These are phyloP conservation scores for Atrina japonica DNA, from an alignment of 2,888 invertebrate species.

Conservation along the genomic window DNA sequence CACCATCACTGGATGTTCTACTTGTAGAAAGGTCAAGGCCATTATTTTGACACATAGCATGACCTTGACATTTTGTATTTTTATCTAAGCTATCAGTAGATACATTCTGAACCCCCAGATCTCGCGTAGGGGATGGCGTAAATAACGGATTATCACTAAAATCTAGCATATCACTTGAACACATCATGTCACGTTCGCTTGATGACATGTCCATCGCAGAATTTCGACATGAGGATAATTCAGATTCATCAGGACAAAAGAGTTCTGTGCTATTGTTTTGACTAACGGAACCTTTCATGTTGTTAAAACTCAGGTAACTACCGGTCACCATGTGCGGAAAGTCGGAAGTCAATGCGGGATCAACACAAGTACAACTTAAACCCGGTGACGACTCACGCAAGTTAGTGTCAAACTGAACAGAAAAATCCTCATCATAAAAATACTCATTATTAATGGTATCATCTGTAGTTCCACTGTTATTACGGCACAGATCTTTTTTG, in stretches of 20 bases:
- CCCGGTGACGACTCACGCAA: slow-evolving; percentile 64
- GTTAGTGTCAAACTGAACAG: slow-evolving; percentile 75
- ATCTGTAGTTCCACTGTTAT: slow-evolving; percentile 58
- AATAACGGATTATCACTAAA: slow-evolving; percentile 75
- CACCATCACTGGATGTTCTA: slow-evolving; percentile 62
- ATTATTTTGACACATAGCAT: slow-evolving; percentile 43
- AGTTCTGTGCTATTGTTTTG: slow-evolving; percentile 40
- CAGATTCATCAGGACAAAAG: slow-evolving; percentile 68
- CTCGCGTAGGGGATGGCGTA: slow-evolving; percentile 69
- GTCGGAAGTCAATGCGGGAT: slow-evolving; percentile 54
- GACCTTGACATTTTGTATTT: slow-evolving; percentile 25
- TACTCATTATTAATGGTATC: slow-evolving; percentile 78
- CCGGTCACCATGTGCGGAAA: slow-evolving; percentile 67
- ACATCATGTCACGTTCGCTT: slow-evolving; percentile 75
- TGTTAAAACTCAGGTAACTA: slow-evolving; percentile 65
- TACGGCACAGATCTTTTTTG: not conserved
- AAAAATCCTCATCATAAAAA: slow-evolving; percentile 79
- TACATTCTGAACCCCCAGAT: slow-evolving; percentile 39
- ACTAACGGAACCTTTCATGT: slow-evolving; percentile 58
- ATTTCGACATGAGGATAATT: slow-evolving; percentile 69
- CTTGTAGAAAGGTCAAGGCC: slow-evolving; percentile 52
- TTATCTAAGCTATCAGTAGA: slow-evolving; percentile 65
- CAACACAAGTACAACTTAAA: slow-evolving; percentile 54
- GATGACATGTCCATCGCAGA: slow-evolving; percentile 74
- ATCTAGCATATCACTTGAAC: slow-evolving; percentile 75